phyloP scores from a whole-genome alignment of 1,140 invertebrate genomes.

The Venustaconcha ellipsiformis region DNA sequence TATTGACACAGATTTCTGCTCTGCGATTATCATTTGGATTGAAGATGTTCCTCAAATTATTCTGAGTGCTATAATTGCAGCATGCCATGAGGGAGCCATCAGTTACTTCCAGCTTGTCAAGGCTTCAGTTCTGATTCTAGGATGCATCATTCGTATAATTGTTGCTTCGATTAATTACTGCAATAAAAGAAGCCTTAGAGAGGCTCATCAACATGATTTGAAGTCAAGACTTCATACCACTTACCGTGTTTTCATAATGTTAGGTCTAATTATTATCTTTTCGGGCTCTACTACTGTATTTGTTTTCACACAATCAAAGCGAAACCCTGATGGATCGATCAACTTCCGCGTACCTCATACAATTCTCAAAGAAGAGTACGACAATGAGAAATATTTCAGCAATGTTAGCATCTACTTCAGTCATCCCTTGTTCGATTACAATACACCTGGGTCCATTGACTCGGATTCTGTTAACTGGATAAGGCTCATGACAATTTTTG shows the following conservation, averaged over 20 bases:
- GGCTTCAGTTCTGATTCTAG: not conserved
- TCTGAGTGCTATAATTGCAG: not conserved
- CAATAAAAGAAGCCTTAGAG: constrained; percentile 15
- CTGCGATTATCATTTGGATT: not conserved
- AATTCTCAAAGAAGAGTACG: constrained; percentile 48
- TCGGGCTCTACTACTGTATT: constrained; percentile 47
- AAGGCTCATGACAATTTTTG: constrained; percentile 42
- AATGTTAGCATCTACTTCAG: constrained; percentile 52
- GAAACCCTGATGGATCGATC: constrained; percentile 43
- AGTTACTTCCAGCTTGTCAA: not conserved
- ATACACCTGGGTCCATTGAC: not conserved
- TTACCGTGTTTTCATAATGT: constrained; percentile 51
- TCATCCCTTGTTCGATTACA: constrained; percentile 39
- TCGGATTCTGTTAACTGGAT: constrained; percentile 37
- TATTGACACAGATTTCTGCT: not conserved
- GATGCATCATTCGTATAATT: not conserved
- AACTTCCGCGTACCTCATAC: constrained; percentile 51
- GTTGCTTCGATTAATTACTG: no score
- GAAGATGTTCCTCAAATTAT: not conserved
- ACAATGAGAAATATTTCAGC: constrained; percentile 56
- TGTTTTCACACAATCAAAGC: constrained; percentile 51
- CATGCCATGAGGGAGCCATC: not conserved
- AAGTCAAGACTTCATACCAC: constrained; percentile 37
- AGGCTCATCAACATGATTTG: constrained; percentile 23
- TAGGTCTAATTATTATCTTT: constrained; percentile 48